phyloP scores from a whole-genome alignment of 1,140 invertebrate genomes.

The Pogonomyrmex californicus region DNA sequence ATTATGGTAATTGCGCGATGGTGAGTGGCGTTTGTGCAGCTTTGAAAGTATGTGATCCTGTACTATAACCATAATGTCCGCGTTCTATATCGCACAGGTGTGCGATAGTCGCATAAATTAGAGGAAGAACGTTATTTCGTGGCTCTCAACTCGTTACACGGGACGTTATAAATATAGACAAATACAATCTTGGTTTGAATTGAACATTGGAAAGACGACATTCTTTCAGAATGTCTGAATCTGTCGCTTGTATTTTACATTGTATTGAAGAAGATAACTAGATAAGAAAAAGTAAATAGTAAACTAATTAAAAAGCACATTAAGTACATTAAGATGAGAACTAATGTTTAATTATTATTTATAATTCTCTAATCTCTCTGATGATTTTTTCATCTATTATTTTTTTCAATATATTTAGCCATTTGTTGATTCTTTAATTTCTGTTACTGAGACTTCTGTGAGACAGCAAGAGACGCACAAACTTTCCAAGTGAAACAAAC shows the following conservation, averaged over 20 bases:
- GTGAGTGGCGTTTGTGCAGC: constrained; percentile 43
- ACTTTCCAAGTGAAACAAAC: constrained; percentile 36
- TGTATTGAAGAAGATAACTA: not conserved
- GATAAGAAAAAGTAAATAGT: too few species aligned
- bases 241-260: not conserved
- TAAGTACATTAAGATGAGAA: not conserved
- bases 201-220: too few species aligned
- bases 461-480: constrained; percentile 1
- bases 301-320: too few species aligned
- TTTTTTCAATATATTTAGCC: not conserved
- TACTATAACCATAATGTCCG: not conserved
- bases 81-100: not conserved
- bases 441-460: not conserved
- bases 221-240: not conserved
- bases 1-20: constrained; percentile 81
- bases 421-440: not conserved
- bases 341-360: not conserved
- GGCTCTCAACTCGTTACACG: not conserved
- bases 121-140: not conserved
- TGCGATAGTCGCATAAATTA: not conserved
- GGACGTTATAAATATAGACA: not conserved
- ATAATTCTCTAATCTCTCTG: not conserved
- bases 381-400: not conserved
- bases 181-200: not conserved
- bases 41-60: constrained; percentile 14